Conservation (phyloP, 92 coral and sea anemone species). For the Parazoanthus atlanticus region DNA sequence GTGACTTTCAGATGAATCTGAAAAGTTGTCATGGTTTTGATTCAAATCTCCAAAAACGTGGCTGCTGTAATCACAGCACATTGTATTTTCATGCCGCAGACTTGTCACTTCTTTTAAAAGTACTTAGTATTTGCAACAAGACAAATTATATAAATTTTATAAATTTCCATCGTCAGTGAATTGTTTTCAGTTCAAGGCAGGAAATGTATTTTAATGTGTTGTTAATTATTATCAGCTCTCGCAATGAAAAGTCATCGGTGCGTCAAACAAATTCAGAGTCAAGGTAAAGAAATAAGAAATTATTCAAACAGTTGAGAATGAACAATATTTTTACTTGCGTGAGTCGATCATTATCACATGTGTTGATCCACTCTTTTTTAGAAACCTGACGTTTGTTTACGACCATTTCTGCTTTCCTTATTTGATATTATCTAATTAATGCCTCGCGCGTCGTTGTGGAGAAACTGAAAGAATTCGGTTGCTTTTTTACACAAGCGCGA, state of each 20-base stretch:
- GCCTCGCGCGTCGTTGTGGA: background rate
- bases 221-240: background rate
- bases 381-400: background rate
- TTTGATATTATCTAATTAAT: too few species aligned
- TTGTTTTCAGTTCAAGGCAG: background rate
- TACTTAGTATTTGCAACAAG: background rate
- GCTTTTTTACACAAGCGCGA: background rate
- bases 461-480: background rate
- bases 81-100: background rate
- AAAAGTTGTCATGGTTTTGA: slow-evolving; percentile 29
- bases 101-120: background rate
- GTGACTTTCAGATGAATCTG: slow-evolving; percentile 4
- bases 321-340: too few species aligned
- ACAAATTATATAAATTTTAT: too few species aligned
- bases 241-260: background rate
- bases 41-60: background rate
- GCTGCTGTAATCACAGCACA: background rate
- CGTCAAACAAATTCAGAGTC: background rate
- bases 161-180: background rate
- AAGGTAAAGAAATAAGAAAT: too few species aligned
- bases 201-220: background rate
- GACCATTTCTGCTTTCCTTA: background rate
- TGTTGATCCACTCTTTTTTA: too few species aligned
- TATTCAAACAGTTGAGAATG: too few species aligned
- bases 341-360: too few species aligned